These are phyloP conservation scores for Andrena flavipes DNA, from an alignment of 2,888 invertebrate genomes.

Conservation along the genomic window DNA sequence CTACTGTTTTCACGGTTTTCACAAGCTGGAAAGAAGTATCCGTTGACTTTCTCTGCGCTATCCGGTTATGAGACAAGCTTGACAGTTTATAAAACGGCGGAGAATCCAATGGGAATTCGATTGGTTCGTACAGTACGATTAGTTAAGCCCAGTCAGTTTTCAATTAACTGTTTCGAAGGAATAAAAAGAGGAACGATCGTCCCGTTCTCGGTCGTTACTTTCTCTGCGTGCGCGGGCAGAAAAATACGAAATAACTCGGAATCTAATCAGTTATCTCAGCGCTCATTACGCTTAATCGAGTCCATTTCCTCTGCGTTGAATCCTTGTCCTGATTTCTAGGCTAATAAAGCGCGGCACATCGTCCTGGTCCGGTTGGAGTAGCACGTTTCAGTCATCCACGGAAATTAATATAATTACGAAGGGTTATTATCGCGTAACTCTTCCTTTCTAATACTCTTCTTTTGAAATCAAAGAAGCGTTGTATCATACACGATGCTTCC, in stretches of 20 bases:
- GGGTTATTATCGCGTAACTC: conserved; percentile 24
- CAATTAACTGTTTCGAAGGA: conserved; percentile 7
- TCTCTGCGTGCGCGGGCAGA: not conserved
- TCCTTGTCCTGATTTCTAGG: not conserved
- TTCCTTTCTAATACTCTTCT: conserved; percentile 31
- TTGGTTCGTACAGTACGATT: conserved; percentile 25
- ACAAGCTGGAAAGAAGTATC: conserved; percentile 24
- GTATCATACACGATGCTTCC: not conserved
- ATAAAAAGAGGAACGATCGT: conserved; percentile 27
- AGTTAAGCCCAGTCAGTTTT: not conserved
- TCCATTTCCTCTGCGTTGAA: conserved; percentile 20
- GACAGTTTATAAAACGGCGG: conserved; percentile 29
- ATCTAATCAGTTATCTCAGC: conserved; percentile 34
- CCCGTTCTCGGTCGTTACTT: conserved; percentile 27
- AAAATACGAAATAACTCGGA: conserved; percentile 20
- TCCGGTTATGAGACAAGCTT: conserved; percentile 26
- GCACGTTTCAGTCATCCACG: conserved; percentile 11
- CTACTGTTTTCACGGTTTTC: not conserved
- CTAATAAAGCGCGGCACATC: not conserved
- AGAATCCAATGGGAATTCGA: conserved; percentile 46
- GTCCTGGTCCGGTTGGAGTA: not conserved
- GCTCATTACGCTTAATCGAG: conserved; percentile 32
- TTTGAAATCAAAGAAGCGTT: conserved; percentile 40
- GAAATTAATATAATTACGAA: conserved; percentile 27
- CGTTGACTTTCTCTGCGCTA: conserved; percentile 36